Percentiles rank a stretch among this genome's conserved stretches.
Evolutionary conservation across 2,888 invertebrate species (phyloP).

Genomic region (Cylloceria caligata): DNA sequence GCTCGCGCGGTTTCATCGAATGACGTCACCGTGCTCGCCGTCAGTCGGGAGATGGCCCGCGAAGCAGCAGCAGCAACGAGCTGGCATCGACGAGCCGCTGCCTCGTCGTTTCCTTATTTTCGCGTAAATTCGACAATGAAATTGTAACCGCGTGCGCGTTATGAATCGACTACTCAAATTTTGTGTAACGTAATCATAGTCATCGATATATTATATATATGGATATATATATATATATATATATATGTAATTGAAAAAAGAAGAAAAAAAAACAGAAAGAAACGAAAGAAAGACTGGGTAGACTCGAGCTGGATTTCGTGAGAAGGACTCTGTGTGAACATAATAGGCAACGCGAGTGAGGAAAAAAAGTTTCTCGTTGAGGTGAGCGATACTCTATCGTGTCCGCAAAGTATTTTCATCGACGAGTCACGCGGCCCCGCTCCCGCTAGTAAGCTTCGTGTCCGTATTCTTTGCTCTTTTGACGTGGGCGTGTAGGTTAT

Average conservation of each 20-base stretch:
- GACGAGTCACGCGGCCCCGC: slow-evolving; percentile 42
- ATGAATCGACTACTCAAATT: slow-evolving; percentile 2
- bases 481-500: slow-evolving; percentile 8
- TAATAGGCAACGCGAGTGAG: slow-evolving; percentile 26
- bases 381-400: slow-evolving; percentile 48
- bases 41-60: slow-evolving; percentile 66
- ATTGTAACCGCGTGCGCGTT: background rate
- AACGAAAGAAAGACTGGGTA: background rate
- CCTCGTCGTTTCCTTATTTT: slow-evolving; percentile 51
- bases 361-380: slow-evolving; percentile 6
- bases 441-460: background rate
- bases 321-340: background rate
- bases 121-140: slow-evolving; percentile 10
- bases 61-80: slow-evolving; percentile 57
- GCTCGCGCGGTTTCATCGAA: slow-evolving; percentile 39
- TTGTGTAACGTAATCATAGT: background rate
- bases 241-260: background rate
- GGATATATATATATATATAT: background rate
- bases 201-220: background rate
- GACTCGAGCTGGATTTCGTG: slow-evolving; percentile 1
- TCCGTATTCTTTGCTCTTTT: background rate
- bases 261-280: slow-evolving; percentile 17
- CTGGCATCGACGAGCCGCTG: slow-evolving; percentile 53
- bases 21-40: slow-evolving; percentile 61
- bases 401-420: slow-evolving; percentile 59